Percentiles rank a stretch among this genome's conserved stretches.
Conservation (phyloP, 2,888 invertebrate genomes). For the Epinotia brunnichana region DNA sequence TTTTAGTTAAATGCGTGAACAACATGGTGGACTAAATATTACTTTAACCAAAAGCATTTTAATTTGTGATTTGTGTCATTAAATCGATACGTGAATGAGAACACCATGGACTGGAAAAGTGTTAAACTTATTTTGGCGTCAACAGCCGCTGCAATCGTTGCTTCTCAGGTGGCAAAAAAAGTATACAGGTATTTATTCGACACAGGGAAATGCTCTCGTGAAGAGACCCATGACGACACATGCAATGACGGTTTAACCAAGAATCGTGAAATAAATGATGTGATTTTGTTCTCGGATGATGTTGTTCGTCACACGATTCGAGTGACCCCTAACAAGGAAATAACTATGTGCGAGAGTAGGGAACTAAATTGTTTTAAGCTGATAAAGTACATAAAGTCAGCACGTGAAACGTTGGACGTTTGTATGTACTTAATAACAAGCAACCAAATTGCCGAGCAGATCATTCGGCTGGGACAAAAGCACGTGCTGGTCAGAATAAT, state of each 20-base stretch:
- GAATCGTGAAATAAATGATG: slow-evolving; percentile 78
- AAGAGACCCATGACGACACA: slow-evolving; percentile 60
- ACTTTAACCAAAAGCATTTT: slow-evolving; percentile 46
- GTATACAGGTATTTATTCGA: slow-evolving; percentile 69
- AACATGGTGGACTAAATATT: slow-evolving; percentile 70
- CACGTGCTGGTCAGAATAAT: slow-evolving; percentile 77
- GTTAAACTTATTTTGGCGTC: slow-evolving; percentile 72
- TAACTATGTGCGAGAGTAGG: slow-evolving; percentile 74
- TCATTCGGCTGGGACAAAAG: slow-evolving; percentile 76
- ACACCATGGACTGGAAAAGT: slow-evolving; percentile 77
- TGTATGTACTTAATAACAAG: slow-evolving; percentile 82
- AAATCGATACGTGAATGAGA: slow-evolving; percentile 50
- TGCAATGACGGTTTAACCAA: slow-evolving; percentile 67
- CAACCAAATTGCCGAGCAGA: slow-evolving; percentile 76
- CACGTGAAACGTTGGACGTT: slow-evolving; percentile 77
- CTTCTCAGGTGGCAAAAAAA: slow-evolving; percentile 73
- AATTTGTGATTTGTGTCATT: slow-evolving; percentile 55
- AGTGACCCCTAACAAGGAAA: slow-evolving; percentile 69
- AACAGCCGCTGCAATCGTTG: slow-evolving; percentile 73
- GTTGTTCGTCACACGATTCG: slow-evolving; percentile 68
- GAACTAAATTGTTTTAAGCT: slow-evolving; percentile 77
- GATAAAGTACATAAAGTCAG: slow-evolving; percentile 77
- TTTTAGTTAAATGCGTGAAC: slow-evolving; percentile 64
- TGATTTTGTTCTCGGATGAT: slow-evolving; percentile 78
- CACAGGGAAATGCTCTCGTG: slow-evolving; percentile 52